These are phyloP conservation scores for Porphyrio hochstetteri DNA, from an alignment of 2,113 vertebrate genomes.

Conservation along the genomic window DNA sequence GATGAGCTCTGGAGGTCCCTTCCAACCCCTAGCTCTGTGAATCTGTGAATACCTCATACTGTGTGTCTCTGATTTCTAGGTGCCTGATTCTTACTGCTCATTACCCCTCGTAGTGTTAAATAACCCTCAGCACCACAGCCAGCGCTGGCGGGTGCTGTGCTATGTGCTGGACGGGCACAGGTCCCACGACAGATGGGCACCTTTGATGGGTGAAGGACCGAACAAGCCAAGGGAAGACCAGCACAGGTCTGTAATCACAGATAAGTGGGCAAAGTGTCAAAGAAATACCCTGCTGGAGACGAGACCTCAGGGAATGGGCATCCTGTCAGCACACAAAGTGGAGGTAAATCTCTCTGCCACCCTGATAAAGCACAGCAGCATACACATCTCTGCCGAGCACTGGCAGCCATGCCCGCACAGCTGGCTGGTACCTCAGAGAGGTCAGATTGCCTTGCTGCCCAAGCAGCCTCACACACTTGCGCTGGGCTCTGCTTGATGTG, in stretches of 20 bases:
- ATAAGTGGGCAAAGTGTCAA: conserved; percentile 11
- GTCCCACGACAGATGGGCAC: neutral
- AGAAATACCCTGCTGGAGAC: neutral
- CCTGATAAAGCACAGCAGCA: neutral
- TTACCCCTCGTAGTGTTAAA: neutral
- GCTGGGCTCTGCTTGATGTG: neutral
- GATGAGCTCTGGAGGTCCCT: no score
- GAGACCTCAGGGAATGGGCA: neutral
- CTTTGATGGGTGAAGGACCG: neutral
- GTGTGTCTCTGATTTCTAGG: neutral
- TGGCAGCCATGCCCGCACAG: neutral
- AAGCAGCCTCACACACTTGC: neutral
- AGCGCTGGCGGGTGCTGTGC: neutral
- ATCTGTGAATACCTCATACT: neutral
- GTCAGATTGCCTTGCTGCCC: neutral
- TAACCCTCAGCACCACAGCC: neutral
- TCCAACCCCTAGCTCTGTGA: no score
- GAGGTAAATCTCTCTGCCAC: conserved; percentile 4
- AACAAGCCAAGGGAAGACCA: neutral
- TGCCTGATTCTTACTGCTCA: neutral
- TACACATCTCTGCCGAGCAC: neutral
- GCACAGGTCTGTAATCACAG: neutral
- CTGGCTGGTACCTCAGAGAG: neutral
- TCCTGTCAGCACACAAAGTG: neutral
- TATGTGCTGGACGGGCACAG: neutral